Evolutionary conservation across 2,797 vertebrate genomes (phyloP).

Genomic region (Adrianichthys oophorus): DNA sequence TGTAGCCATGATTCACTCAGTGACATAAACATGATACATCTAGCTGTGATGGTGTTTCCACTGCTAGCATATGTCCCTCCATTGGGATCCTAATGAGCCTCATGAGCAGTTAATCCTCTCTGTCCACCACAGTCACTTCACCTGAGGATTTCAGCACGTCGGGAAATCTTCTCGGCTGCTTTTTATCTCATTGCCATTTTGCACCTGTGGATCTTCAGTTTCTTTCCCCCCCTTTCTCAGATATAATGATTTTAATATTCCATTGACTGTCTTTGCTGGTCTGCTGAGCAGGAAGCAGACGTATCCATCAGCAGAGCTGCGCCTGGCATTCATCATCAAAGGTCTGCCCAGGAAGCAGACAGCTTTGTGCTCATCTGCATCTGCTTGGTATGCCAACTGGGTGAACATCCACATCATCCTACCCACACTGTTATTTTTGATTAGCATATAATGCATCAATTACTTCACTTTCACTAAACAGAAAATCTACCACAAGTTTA

Average conservation of each 20-base stretch:
- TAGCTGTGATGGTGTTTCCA: constrained; percentile 16
- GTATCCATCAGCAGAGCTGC: constrained; percentile 66
- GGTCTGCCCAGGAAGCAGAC: constrained; percentile 68
- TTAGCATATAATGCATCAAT: constrained; percentile 81
- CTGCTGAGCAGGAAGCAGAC: constrained; percentile 73
- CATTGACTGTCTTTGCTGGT: constrained; percentile 68
- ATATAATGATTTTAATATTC: constrained; percentile 74
- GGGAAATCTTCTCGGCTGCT: constrained; percentile 6
- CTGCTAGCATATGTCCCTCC: constrained; percentile 10
- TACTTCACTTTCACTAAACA: constrained; percentile 72
- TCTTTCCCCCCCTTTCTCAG: constrained; percentile 13
- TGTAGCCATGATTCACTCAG: constrained; percentile 18
- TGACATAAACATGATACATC: constrained; percentile 35
- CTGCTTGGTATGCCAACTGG: constrained; percentile 74
- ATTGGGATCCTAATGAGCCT: constrained; percentile 16
- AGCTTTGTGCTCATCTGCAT: constrained; percentile 71
- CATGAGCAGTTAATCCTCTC: constrained; percentile 25
- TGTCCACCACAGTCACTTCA: constrained; percentile 11
- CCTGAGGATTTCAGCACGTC: constrained; percentile 17
- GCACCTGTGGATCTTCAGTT: constrained; percentile 13
- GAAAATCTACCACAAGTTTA: constrained; percentile 61
- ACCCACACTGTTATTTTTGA: constrained; percentile 71
- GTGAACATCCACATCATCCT: constrained; percentile 67
- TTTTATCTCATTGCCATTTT: constrained; percentile 36
- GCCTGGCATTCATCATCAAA: constrained; percentile 75